These are phyloP conservation scores for Ageneiosus marmoratus DNA, from an alignment of 2,113 vertebrate genomes.

Conservation along the genomic window DNA sequence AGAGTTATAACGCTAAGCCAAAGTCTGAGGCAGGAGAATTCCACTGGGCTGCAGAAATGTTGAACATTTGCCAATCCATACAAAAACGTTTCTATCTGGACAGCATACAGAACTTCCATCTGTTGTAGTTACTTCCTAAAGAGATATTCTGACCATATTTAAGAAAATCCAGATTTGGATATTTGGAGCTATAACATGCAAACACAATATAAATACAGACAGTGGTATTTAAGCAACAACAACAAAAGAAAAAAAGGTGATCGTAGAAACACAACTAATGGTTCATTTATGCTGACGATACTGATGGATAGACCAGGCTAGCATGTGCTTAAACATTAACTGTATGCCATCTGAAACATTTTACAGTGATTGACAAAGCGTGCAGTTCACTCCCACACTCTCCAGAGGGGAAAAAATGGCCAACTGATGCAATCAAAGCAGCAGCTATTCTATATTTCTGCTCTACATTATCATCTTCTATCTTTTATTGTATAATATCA, in stretches of 20 bases:
- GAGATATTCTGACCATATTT: background rate
- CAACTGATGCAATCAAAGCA: constrained; percentile 33
- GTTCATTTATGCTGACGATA: constrained; percentile 8
- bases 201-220: background rate
- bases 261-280: background rate
- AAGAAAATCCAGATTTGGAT: constrained; percentile 10
- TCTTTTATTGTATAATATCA: constrained; percentile 13
- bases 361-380: constrained; percentile 57
- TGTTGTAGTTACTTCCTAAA: constrained; percentile 26
- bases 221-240: background rate
- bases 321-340: constrained; percentile 17
- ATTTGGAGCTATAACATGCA: background rate
- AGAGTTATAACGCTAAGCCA: constrained; percentile 25
- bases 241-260: background rate
- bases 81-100: constrained; percentile 38
- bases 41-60: constrained; percentile 26
- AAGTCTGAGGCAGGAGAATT: constrained; percentile 30
- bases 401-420: constrained; percentile 8
- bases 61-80: constrained; percentile 34
- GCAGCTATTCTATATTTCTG: constrained; percentile 5
- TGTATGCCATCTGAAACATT: constrained; percentile 52
- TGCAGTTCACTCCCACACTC: constrained; percentile 50
- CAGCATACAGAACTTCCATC: constrained; percentile 22
- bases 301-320: background rate
- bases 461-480: constrained; percentile 14